Conservation (phyloP, 2,113 vertebrate genomes). For the Pelvicachromis taeniatus region DNA sequence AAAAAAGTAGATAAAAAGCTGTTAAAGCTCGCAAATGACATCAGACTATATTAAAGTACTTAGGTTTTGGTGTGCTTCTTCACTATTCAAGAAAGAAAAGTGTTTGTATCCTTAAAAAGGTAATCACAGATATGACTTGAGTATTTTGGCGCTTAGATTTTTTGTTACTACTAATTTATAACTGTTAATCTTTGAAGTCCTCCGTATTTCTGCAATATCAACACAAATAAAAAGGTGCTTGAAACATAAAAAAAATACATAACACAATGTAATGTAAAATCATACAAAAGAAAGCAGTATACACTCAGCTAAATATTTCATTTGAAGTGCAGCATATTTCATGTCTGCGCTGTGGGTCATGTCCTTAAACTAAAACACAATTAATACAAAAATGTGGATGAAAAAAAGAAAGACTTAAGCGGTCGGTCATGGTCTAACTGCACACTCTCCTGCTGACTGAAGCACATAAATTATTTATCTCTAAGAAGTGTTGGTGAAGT, state of each 20-base stretch:
- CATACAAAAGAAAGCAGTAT: neutral
- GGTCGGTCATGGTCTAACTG: conserved; percentile 11
- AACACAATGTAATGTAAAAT: neutral
- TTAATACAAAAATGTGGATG: neutral
- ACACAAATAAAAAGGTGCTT: neutral
- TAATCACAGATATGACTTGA: neutral
- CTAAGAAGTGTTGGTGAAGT: conserved; percentile 35
- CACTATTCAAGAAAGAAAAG: neutral
- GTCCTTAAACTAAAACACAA: neutral
- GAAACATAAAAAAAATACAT: neutral
- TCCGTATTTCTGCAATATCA: neutral
- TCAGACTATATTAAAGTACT: neutral
- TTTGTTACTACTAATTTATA: neutral
- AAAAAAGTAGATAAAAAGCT: neutral
- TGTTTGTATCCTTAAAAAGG: neutral
- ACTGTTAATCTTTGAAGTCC: neutral
- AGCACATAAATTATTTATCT: conserved; percentile 44
- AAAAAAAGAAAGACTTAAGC: neutral
- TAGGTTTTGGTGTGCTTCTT: neutral
- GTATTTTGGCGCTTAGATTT: neutral
- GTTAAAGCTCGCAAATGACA: neutral
- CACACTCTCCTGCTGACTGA: conserved; percentile 39
- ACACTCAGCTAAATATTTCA: neutral
- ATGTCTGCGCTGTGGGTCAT: neutral
- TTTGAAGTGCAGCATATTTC: neutral